Percentiles rank a stretch among this genome's conserved stretches.
Conservation (phyloP, 2,888 invertebrate species). For the Ptilodon capucinus region DNA sequence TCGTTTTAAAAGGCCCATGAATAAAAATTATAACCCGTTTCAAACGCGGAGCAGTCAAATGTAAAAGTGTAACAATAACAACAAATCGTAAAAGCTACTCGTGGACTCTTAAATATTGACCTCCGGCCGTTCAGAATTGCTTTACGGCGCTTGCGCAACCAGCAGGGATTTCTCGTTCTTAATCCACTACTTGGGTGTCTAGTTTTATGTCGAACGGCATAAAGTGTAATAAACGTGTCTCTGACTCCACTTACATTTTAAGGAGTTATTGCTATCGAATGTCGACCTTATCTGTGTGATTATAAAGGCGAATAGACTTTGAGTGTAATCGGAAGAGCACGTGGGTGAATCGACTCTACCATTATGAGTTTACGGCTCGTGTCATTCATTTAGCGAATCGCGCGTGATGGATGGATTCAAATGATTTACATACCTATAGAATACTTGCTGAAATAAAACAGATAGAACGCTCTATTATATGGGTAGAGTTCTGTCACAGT, state of each 20-base stretch:
- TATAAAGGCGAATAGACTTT: conserved; percentile 24
- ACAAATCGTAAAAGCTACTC: conserved; percentile 70
- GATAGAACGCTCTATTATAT: not conserved
- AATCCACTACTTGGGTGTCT: conserved; percentile 80
- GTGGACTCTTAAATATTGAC: conserved; percentile 66
- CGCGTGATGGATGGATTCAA: conserved; percentile 55
- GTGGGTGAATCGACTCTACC: conserved; percentile 66
- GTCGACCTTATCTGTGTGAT: conserved; percentile 36
- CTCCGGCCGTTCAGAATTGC: conserved; percentile 45
- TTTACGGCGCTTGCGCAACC: conserved; percentile 65
- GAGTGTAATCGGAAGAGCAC: conserved; percentile 39
- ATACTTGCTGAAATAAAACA: not conserved
- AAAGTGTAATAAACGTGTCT: conserved; percentile 66
- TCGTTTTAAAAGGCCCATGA: conserved; percentile 18
- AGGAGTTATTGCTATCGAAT: conserved; percentile 19
- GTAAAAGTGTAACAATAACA: conserved; percentile 67
- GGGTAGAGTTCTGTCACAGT: too few species aligned
- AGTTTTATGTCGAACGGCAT: conserved; percentile 68
- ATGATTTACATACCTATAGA: conserved; percentile 44
- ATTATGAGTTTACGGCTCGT: conserved; percentile 66
- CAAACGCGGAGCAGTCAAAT: conserved; percentile 44
- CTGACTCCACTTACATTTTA: conserved; percentile 36
- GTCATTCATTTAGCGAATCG: conserved; percentile 75
- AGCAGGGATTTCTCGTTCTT: conserved; percentile 54
- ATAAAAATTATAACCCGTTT: conserved; percentile 34